Conservation (phyloP, 2,113 vertebrate genomes). For the Pachypanchax playfairii region DNA sequence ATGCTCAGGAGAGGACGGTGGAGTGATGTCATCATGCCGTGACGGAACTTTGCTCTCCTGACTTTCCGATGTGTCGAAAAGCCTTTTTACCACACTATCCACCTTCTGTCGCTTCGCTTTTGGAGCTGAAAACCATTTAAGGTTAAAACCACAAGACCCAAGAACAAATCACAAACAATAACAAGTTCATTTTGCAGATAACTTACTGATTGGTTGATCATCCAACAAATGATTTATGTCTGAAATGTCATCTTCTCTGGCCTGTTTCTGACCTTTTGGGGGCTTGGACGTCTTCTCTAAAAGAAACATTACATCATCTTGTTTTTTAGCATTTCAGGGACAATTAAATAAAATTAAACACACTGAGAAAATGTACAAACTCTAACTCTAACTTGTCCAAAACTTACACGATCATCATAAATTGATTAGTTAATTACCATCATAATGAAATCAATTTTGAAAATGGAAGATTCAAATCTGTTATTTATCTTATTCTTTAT, state of each 20-base stretch:
- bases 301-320: not conserved
- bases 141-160: not conserved
- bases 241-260: slow-evolving; percentile 25
- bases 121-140: slow-evolving; percentile 72
- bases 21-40: slow-evolving; percentile 69
- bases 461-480: too few relatives aligned
- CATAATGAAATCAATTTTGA: too few relatives aligned
- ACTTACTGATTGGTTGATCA: slow-evolving; percentile 72
- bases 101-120: slow-evolving; percentile 84
- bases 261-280: slow-evolving; percentile 3
- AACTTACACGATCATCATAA: too few relatives aligned
- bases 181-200: not conserved
- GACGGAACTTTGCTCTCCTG: slow-evolving; percentile 59
- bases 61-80: slow-evolving; percentile 72
- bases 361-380: not conserved
- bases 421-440: too few relatives aligned
- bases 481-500: too few relatives aligned
- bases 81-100: slow-evolving; percentile 83
- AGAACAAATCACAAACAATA: slow-evolving; percentile 14
- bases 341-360: not conserved
- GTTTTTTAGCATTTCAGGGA: not conserved
- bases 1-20: slow-evolving; percentile 76
- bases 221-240: slow-evolving; percentile 44
- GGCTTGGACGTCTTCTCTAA: slow-evolving; percentile 18
- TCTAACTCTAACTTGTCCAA: not conserved